Percentiles rank a stretch among this genome's conserved stretches.
Evolutionary conservation across 2,888 invertebrate species (phyloP).

Genomic region (Spicauda simplicius): DNA sequence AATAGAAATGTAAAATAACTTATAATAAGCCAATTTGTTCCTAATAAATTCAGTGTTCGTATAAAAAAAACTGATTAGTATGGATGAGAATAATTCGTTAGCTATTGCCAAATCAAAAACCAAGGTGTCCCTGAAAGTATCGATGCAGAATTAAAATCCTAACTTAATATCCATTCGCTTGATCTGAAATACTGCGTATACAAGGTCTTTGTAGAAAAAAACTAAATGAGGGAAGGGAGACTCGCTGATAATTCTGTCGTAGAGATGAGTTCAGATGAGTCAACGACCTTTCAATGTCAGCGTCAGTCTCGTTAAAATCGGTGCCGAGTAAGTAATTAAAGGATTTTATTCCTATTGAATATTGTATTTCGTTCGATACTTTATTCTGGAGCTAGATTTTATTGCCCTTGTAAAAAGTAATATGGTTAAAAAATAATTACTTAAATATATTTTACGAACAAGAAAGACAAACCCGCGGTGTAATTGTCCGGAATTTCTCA

Average conservation of each 20-base stretch:
- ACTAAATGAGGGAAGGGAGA: constrained; percentile 59
- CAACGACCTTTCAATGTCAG: constrained; percentile 81
- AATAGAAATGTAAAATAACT: too few species aligned
- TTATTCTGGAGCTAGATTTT: too few species aligned
- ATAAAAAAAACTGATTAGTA: neutral
- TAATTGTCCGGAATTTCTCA: too few species aligned
- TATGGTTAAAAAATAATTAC: too few species aligned
- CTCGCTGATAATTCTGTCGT: constrained; percentile 56
- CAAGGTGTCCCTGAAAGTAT: constrained; percentile 4
- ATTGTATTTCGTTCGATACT: constrained; percentile 57
- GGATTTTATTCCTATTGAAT: constrained; percentile 55
- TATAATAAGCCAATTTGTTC: neutral
- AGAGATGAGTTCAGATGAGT: constrained; percentile 54
- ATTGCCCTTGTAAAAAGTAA: too few species aligned
- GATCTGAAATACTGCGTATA: constrained; percentile 23
- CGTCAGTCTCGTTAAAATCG: constrained; percentile 60
- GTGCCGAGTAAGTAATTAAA: constrained; percentile 57
- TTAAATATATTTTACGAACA: too few species aligned
- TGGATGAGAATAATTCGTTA: neutral
- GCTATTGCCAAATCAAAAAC: constrained; percentile 3
- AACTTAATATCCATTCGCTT: constrained; percentile 40
- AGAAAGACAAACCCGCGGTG: too few species aligned
- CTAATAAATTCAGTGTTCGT: neutral
- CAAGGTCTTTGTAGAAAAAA: constrained; percentile 39
- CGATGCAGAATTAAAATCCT: constrained; percentile 38